Conservation (phyloP, 2,888 invertebrate species). For the Chironomus riparius region DNA sequence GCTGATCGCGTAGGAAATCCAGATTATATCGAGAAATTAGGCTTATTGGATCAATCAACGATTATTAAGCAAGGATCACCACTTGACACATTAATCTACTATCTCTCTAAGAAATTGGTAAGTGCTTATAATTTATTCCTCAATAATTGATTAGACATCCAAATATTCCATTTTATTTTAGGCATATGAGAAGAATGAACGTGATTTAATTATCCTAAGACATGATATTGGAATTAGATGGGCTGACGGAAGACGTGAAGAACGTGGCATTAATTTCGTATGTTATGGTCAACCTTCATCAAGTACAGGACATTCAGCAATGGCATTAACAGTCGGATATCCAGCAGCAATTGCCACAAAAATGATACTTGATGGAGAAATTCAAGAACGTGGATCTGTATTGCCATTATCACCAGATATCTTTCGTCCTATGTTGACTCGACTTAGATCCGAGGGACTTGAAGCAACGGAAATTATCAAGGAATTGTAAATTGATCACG, state of each 20-base stretch:
- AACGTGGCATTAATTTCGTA: slow-evolving; percentile 76
- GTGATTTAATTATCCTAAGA: slow-evolving; percentile 87
- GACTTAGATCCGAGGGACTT: slow-evolving; percentile 80
- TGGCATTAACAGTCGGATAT: slow-evolving; percentile 89
- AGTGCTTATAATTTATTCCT: slow-evolving; percentile 49
- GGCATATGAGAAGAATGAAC: slow-evolving; percentile 59
- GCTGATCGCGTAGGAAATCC: slow-evolving; percentile 70
- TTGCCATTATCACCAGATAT: slow-evolving; percentile 87
- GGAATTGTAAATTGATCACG: slow-evolving; percentile 34
- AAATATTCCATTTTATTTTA: neutral
- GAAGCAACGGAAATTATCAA: slow-evolving; percentile 57
- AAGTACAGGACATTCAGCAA: slow-evolving; percentile 75
- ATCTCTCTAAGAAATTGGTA: slow-evolving; percentile 69
- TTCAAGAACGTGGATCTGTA: slow-evolving; percentile 88
- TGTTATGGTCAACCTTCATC: slow-evolving; percentile 66
- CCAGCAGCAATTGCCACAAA: slow-evolving; percentile 93
- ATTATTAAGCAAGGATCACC: slow-evolving; percentile 80
- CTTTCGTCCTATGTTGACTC: slow-evolving; percentile 82
- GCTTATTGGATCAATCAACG: slow-evolving; percentile 72
- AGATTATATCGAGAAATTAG: slow-evolving; percentile 74
- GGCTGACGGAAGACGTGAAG: slow-evolving; percentile 77
- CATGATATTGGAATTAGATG: slow-evolving; percentile 90
- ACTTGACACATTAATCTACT: slow-evolving; percentile 86
- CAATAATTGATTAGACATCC: neutral
- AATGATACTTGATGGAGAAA: slow-evolving; percentile 97